Evolutionary conservation across 1,140 invertebrate species (phyloP).

Genomic region (Macrosteles quadrilineatus): DNA sequence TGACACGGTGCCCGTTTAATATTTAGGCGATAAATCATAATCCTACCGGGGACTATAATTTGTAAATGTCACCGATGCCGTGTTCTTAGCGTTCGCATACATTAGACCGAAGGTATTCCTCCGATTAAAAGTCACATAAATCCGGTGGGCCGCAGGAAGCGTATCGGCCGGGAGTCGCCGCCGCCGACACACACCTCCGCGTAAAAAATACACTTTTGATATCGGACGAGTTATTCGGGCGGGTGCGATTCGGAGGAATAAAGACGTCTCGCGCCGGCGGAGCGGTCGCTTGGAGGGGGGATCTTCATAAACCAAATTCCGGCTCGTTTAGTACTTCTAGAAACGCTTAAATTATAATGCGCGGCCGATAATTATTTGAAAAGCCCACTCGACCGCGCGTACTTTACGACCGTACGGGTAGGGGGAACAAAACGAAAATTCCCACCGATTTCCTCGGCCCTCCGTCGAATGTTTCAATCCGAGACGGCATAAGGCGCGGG

Average conservation of each 20-base stretch:
- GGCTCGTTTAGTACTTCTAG: conserved; percentile 17
- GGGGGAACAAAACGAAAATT: conserved; percentile 6
- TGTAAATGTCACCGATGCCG: conserved; percentile 11
- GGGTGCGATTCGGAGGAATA: not conserved
- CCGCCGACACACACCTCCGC: not conserved
- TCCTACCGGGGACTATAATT: conserved; percentile 11
- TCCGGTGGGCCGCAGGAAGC: not conserved
- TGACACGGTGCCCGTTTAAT: conserved; percentile 1
- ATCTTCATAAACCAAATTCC: conserved; percentile 20
- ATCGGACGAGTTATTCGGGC: conserved; percentile 12
- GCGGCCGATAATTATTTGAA: conserved; percentile 20
- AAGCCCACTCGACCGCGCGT: conserved; percentile 10
- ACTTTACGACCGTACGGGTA: not conserved
- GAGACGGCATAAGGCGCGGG: no score
- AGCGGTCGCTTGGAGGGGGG: not conserved
- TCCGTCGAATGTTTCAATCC: not conserved
- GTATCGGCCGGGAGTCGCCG: not conserved
- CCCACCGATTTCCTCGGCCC: not conserved
- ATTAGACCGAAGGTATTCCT: not conserved
- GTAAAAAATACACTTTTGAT: conserved; percentile 2
- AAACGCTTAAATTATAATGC: conserved; percentile 17
- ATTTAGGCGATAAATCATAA: conserved; percentile 11
- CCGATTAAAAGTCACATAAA: conserved; percentile 11
- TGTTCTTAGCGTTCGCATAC: conserved; percentile 14
- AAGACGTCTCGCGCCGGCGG: not conserved